Base-by-base conservation (phyloP, 2,888 invertebrate genomes). In the Prenolepis imparis region DNA sequence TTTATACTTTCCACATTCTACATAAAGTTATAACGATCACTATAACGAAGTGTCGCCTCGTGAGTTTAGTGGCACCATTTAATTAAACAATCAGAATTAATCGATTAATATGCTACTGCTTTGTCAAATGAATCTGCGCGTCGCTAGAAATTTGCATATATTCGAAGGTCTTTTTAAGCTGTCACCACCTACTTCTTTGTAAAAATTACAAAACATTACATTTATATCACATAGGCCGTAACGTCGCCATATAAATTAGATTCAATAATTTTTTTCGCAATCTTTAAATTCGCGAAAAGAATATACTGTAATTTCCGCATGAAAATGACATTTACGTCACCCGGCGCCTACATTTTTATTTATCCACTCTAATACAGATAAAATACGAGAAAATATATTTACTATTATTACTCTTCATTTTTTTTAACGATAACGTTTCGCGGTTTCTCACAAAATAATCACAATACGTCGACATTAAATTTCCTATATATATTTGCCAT, bases 401-500 rank as follows among this genome's bases (percentile, higher is more conserved):
- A n/a, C n/a, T 21, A 64, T 66, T 57, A 59, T 59, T 72, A n/a
- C n/a, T 24, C 39, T 59, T 18, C 24, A 36, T 39, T 72, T 24
- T 48, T 72, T 57, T 0, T 55, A 68, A 39, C 3, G 18, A 39
- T 55, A 15, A 59, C 36, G 57, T 72, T 36, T 39, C 39, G 18
- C 24, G 18, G 36, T 18, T 72, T 15, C 18, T 72, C 12, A 36
- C 12, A 72, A n/a, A n/a, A 59, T 59, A 39, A 18, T 59, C 52
- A n/a, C 5, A 52, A 21, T 6, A 59, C 11, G 36, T 55, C 55
- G 21, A 11, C 32, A 36, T 15, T 52, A n/a, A 32, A 28, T 9
- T 72, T 72, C 39, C 39, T 72, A 39, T 59, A 57, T 72, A 39
- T 59, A 57, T 18, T 18, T 67, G 28, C 6, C 24, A n/a, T n/a